Evolutionary conservation across 2,113 vertebrate genomes (phyloP).

Genomic region (Sinocyclocheilus anshuiensis): DNA sequence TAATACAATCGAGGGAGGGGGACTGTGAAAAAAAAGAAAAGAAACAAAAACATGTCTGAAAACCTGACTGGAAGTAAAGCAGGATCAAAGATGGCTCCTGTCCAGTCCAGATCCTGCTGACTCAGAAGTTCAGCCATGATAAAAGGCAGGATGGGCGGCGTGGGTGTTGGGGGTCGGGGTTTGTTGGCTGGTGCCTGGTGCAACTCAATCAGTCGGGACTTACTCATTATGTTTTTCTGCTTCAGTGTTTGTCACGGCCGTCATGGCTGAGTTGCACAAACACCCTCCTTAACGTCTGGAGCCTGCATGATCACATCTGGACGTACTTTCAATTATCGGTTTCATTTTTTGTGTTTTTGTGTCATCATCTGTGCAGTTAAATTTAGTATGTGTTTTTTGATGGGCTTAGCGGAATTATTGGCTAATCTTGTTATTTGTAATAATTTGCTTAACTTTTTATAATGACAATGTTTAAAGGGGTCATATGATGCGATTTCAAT

Average conservation of each 20-base stretch:
- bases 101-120: slow-evolving; percentile 69
- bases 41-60: slow-evolving; percentile 39
- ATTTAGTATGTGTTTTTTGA: not conserved
- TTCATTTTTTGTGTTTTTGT: not conserved
- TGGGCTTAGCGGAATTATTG: not conserved
- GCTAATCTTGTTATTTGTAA: not conserved
- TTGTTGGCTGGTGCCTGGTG: slow-evolving; percentile 17
- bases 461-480: not conserved
- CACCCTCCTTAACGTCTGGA: slow-evolving; percentile 13
- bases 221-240: slow-evolving; percentile 36
- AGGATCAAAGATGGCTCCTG: slow-evolving; percentile 53
- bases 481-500: too few relatives aligned
- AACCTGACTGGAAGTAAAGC: slow-evolving; percentile 42
- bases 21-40: not conserved
- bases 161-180: slow-evolving; percentile 6
- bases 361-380: not conserved
- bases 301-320: not conserved
- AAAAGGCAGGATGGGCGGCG: slow-evolving; percentile 36
- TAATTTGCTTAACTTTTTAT: not conserved
- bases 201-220: slow-evolving; percentile 41
- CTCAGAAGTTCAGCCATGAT: slow-evolving; percentile 59
- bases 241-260: not conserved
- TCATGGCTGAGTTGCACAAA: not conserved
- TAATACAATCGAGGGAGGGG: slow-evolving; percentile 38
- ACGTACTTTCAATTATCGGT: not conserved